phyloP scores from a whole-genome alignment of 2,797 vertebrate genomes.

The Antennarius maculatus region DNA sequence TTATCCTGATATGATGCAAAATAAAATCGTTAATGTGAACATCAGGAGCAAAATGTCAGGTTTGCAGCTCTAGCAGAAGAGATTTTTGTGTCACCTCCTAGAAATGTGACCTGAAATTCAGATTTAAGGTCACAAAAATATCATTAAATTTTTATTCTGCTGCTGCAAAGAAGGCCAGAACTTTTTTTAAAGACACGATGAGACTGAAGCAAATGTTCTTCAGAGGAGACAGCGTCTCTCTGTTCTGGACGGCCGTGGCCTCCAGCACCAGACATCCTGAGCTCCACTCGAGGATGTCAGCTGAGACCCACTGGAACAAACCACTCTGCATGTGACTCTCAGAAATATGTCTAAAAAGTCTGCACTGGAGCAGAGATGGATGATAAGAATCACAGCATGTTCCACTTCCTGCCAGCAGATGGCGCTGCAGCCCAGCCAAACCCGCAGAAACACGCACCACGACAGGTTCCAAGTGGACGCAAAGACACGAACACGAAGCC shows the following conservation, averaged over 20 bases:
- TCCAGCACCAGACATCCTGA: conserved; percentile 20
- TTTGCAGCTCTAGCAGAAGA: too few relatives aligned
- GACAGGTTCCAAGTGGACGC: background rate
- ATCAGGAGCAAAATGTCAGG: background rate
- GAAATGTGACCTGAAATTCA: background rate
- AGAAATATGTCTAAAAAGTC: background rate
- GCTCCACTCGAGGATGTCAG: conserved; percentile 44
- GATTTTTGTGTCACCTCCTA: background rate
- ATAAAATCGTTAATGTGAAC: background rate
- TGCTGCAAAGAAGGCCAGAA: conserved; percentile 7
- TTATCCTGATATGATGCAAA: conserved; percentile 6
- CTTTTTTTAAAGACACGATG: conserved; percentile 32
- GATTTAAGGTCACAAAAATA: conserved; percentile 15
- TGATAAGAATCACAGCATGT: background rate
- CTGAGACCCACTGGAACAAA: conserved; percentile 37
- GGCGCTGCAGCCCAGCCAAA: conserved; percentile 28
- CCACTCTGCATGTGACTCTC: background rate
- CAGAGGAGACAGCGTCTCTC: conserved; percentile 13
- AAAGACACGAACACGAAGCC: conserved; percentile 7
- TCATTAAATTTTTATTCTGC: conserved; percentile 9
- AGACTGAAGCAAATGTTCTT: conserved; percentile 15
- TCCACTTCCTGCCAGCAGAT: conserved; percentile 45
- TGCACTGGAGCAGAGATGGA: background rate
- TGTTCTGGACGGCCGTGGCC: conserved; percentile 21
- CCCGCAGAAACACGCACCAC: background rate